Evolutionary conservation across 2,797 vertebrate genomes (phyloP), one percentile per base, ranked within the genome.

Genomic region (Danio kyathit): DNA sequence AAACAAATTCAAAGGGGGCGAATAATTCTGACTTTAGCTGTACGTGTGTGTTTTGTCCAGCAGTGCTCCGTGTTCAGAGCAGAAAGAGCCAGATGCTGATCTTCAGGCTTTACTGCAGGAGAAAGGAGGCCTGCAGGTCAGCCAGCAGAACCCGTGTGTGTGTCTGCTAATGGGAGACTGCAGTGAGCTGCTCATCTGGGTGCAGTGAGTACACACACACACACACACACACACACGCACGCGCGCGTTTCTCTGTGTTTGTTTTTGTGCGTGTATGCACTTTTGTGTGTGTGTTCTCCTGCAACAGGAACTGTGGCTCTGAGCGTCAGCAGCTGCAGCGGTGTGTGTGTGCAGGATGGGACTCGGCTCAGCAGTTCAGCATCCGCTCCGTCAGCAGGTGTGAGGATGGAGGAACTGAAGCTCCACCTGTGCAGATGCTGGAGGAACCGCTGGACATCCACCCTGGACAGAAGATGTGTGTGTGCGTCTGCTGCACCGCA

Each of bases 141-240:
- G 95, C 1, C 91, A 89, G 65, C 90, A 91, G 54, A 95, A 94
- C 38, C 43, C 94, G 56, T 97, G 98, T 89, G 96, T 95, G 70
- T 88, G 91, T 7, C 64, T 98, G 70, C 91, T 94, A 80, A 90
- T 95, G 3, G 96, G 96, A 6, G 91, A 93, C 43, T 91, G 81
- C 77, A 89, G 82, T 84, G 85, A 89, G 52, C 77, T 97, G 85
- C 87, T 92, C 49, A 4, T 99, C 74, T 96, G 94, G 91, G 95
- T 99, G 84, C 94, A 96, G 98, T 99, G 85, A 96, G 96, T 93
- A 38, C 4, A 57, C 41, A n/a, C 21, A 57, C 29, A n/a, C n/a
- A n/a, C n/a, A 38, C 4, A 57, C 41, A n/a, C 21, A 57, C 29
- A n/a, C n/a, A 38, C 4, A 57, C 41, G n/a, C 21, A 57, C 29